Base-by-base conservation (phyloP, 1,140 invertebrate genomes). In the Nasonia longicornis region DNA sequence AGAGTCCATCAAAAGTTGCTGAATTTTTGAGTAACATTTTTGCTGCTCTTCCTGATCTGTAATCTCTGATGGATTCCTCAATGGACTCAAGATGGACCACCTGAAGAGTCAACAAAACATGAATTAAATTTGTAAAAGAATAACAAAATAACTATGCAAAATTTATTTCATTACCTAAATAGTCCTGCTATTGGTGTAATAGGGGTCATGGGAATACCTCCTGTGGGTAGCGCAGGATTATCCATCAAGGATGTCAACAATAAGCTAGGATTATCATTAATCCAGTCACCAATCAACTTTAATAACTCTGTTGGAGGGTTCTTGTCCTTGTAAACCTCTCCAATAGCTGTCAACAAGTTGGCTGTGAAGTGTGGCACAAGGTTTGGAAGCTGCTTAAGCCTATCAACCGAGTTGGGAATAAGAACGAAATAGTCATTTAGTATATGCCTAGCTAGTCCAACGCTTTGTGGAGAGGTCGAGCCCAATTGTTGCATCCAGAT, bases 401-500 rank as follows among this genome's bases (percentile, higher is more conserved):
- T 92, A n/a, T 91, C 90, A 8, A 94, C 92, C 31, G 94, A 93
- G 81, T 92, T 93, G 10, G 94, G 94, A 58, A 94, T 92, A 74
- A 95, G 91, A 63, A 94, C 92, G 85, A 96, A 95, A 86, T 96
- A 96, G 87, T 97, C 95, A 80, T 94, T 92, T n/a, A 96, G 93
- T 52, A 97, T 89, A 82, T 94, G 94, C 82, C 94, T 93, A 1
- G 95, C 95, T 8, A 96, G 90, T 87, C 94, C 93, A 7, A 95
- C 90, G 70, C 94, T 95, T 42, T 94, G 92, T 0, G 89, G 31
- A 0, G 95, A 95, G n/a, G 95, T 95, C 76, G 95, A 95, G 12
- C 95, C 94, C 79, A 95, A 91, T 86, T 96, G 95, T 88, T 96
- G 95, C 89, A 96, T 93, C 94, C 95, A 96, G n/a, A 95, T 95